Evolutionary conservation across 2,113 vertebrate genomes (phyloP).

Genomic region (Cephalopterus ornatus): DNA sequence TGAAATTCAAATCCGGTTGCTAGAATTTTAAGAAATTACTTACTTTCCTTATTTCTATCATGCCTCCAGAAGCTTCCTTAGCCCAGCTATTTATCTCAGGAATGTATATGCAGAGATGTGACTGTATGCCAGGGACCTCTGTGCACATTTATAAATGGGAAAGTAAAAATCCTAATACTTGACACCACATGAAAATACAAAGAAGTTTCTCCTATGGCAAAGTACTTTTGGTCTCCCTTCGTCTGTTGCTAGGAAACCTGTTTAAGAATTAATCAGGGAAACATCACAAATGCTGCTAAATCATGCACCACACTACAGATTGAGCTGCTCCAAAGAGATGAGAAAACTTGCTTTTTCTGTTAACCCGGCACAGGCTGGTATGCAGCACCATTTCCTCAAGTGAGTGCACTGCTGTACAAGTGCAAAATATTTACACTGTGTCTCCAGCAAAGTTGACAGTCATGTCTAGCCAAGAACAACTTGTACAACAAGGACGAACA

Average conservation of each 20-base stretch:
- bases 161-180: background rate
- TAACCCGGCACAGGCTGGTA: background rate
- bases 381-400: background rate
- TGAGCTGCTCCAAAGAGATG: conserved; percentile 38
- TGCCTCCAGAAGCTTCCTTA: background rate
- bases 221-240: conserved; percentile 22
- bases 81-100: background rate
- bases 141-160: background rate
- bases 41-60: background rate
- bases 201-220: conserved; percentile 45
- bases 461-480: background rate
- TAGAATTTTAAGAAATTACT: background rate
- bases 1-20: background rate
- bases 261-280: conserved; percentile 67
- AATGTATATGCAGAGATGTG: background rate
- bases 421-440: conserved; percentile 32
- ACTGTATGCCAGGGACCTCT: background rate
- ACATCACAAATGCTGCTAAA: conserved; percentile 65
- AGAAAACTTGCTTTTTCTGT: conserved; percentile 9
- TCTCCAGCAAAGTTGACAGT: conserved; percentile 21
- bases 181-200: background rate
- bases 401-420: background rate
- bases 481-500: conserved; percentile 31
- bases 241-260: conserved; percentile 72
- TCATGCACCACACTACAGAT: conserved; percentile 31